Percentiles rank a stretch among this genome's conserved stretches.
These are phyloP conservation scores for Diglossa brunneiventris DNA, from an alignment of 2,113 vertebrate species.

Conservation along the genomic window DNA sequence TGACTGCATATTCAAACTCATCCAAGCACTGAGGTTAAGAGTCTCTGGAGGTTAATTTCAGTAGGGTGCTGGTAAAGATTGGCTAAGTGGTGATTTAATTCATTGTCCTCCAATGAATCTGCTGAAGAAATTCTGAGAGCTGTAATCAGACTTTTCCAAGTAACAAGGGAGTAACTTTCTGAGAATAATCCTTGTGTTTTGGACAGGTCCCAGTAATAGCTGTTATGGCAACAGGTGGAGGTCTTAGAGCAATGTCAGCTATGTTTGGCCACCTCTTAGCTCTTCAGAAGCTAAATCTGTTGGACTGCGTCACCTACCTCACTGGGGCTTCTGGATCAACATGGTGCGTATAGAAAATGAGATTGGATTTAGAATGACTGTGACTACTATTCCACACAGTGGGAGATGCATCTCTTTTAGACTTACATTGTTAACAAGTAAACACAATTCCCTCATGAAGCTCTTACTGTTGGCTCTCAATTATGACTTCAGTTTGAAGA, in stretches of 20 bases:
- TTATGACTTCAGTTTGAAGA: background rate
- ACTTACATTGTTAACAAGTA: background rate
- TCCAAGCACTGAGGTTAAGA: background rate
- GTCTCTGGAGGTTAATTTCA: background rate
- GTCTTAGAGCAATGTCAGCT: slow-evolving; percentile 83
- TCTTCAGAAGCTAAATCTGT: slow-evolving; percentile 78
- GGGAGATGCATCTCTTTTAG: background rate
- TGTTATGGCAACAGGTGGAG: slow-evolving; percentile 83
- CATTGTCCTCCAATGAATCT: background rate
- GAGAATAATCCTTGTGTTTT: slow-evolving; percentile 39
- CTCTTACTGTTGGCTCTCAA: background rate
- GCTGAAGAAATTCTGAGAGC: background rate
- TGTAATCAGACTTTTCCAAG: background rate
- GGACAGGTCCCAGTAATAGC: slow-evolving; percentile 83
- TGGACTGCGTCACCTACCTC: slow-evolving; percentile 83
- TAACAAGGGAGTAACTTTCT: background rate
- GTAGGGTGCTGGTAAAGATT: background rate
- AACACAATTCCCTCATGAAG: background rate
- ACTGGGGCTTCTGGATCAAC: slow-evolving; percentile 86
- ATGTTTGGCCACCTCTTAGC: slow-evolving; percentile 80
- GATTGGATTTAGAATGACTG: background rate
- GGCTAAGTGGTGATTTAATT: background rate
- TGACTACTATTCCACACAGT: background rate
- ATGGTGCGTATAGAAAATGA: slow-evolving; percentile 74
- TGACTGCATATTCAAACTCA: background rate